Base-by-base conservation (phyloP, 2,797 vertebrate species). In the Malacoraja senta region DNA sequence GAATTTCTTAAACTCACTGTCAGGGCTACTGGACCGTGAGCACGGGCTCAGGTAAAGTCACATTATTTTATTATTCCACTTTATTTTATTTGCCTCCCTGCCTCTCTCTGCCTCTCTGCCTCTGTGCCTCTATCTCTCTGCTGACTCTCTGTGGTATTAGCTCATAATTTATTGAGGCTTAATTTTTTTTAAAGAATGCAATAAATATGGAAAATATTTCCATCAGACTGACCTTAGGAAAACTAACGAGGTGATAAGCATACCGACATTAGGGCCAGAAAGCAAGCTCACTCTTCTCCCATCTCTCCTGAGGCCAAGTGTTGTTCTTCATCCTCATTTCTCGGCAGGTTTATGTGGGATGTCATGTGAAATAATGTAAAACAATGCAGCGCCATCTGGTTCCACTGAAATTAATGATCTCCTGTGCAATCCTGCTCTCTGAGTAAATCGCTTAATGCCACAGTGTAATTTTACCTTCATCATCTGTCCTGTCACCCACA, bases 181-280 rank as follows among this genome's bases (percentile, higher is more conserved):
- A 21, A 90, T 83, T 83, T 83, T 83, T 68, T 83, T 58, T 83
- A 83, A 83, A 21, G 80, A 83, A 83, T 83, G 80, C 24, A 83
- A 90, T 90, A 90, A 90, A 65, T 90, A 90, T 68, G 63, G 29
- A 29, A 68, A 90, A 65, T 17, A 32, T 32, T 32, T 68, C 63
- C 86, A 90, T 32, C 13, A 21, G 21, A 83, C 6, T 90, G 86
- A 90, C 61, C 86, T 90, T 65, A 35, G 61, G n/a, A 90, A 90
- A 90, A 90, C 65, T 90, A 90, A 90, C 68, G 86, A 90, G 86
- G 86, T 90, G 86, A 35, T 44, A 90, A 68, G 19, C n/a, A 90
- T 65, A 68, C 63, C n/a, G 35, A 90, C n/a, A 90, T 90, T n/a
- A 90, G 86, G 86, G 61, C 61, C 15, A 35, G 63, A 68, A 90